A percentile compares a stretch with the other conserved stretches of the same genome.
Conservation (phyloP, 2,113 vertebrate genomes). For the Cepphus grylle region DNA sequence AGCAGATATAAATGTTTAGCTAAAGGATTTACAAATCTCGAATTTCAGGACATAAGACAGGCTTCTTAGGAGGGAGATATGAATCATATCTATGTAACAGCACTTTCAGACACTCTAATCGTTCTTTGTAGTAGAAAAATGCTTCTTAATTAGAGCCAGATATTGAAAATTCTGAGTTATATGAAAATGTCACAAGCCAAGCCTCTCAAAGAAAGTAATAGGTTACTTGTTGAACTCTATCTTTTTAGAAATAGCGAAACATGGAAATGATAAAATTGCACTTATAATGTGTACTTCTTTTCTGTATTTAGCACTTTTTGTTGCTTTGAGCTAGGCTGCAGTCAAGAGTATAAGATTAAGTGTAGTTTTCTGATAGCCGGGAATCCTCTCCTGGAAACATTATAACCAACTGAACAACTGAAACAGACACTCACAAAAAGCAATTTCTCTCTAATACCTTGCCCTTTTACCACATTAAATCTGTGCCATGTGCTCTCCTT, state of each 20-base stretch:
- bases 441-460: neutral
- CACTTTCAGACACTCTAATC: constrained; percentile 38
- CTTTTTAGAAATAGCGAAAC: neutral
- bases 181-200: constrained; percentile 2
- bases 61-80: constrained; percentile 26
- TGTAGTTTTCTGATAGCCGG: neutral
- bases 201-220: neutral
- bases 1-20: constrained; percentile 52
- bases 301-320: neutral
- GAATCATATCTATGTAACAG: constrained; percentile 32
- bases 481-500: neutral
- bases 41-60: constrained; percentile 28
- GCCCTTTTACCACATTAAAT: neutral
- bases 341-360: neutral
- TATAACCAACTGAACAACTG: neutral
- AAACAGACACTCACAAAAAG: neutral
- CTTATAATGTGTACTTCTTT: neutral
- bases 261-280: neutral
- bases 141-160: constrained; percentile 43
- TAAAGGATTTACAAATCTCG: constrained; percentile 23
- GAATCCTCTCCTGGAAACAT: neutral
- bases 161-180: constrained; percentile 24
- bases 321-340: neutral
- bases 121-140: constrained; percentile 26
- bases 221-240: neutral